Conservation (phyloP, 2,113 vertebrate species). For the Orthonyx spaldingii region DNA sequence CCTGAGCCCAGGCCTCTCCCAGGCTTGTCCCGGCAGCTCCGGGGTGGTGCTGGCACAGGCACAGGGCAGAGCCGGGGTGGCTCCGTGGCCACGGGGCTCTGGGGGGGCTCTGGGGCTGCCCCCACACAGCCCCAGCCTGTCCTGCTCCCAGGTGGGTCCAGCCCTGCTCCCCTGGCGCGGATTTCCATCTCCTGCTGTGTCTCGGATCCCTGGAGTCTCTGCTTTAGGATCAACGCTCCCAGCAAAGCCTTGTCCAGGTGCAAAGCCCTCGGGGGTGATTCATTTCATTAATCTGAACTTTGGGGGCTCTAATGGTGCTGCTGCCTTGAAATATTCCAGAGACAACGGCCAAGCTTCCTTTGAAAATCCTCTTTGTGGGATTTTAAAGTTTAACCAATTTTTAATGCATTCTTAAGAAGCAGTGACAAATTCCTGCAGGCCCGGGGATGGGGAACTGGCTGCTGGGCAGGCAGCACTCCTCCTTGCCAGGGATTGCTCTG, state of each 20-base stretch:
- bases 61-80: accelerated
- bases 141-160: background rate
- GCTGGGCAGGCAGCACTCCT: background rate
- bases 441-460: background rate
- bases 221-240: accelerated
- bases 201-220: accelerated
- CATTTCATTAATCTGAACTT: background rate
- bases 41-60: background rate
- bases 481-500: background rate
- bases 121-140: background rate
- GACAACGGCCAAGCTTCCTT: background rate
- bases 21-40: background rate
- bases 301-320: background rate
- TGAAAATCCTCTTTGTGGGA: accelerated
- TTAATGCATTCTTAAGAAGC: background rate
- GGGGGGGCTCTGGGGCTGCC: background rate
- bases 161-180: background rate
- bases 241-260: background rate
- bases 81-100: accelerated
- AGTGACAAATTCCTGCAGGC: background rate
- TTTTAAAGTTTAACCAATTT: background rate
- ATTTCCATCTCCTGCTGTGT: background rate
- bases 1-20: background rate
- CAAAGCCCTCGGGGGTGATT: background rate
- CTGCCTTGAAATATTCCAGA: background rate